Conservation (phyloP, 2,888 invertebrate species). For the Chrysolina americana region DNA sequence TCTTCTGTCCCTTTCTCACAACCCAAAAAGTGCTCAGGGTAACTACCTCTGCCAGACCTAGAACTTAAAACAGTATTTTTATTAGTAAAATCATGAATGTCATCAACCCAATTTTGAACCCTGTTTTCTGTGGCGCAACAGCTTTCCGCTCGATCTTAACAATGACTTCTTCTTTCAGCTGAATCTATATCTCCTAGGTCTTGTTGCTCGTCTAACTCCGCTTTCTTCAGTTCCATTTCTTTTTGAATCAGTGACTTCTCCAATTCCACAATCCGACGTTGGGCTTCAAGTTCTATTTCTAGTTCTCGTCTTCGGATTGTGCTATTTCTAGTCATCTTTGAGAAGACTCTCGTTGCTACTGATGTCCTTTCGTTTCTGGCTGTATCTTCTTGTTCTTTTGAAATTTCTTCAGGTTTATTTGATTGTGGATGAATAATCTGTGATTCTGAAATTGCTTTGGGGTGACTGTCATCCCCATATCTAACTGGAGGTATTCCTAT, state of each 20-base stretch:
- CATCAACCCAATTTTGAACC: background rate
- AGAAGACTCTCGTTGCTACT: background rate
- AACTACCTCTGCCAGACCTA: background rate
- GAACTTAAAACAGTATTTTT: background rate
- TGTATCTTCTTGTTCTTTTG: no score
- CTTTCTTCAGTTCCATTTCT: background rate
- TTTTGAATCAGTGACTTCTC: background rate
- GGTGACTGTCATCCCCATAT: no score
- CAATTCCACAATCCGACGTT: background rate
- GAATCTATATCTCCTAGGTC: background rate
- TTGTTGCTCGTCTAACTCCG: background rate
- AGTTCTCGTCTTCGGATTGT: background rate
- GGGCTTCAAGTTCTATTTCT: conserved; percentile 1
- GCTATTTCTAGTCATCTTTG: background rate
- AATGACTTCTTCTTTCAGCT: background rate
- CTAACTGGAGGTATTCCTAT: background rate
- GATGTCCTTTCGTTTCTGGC: no score
- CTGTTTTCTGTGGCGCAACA: background rate
- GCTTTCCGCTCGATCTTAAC: background rate
- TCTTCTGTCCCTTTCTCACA: background rate
- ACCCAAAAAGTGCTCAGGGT: background rate
- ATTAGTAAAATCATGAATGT: background rate
- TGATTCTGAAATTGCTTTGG: no score
- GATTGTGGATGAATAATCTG: no score
- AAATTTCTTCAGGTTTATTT: no score